Base-by-base conservation (phyloP, 2,113 vertebrate species). In the Copsychus sechellarum region DNA sequence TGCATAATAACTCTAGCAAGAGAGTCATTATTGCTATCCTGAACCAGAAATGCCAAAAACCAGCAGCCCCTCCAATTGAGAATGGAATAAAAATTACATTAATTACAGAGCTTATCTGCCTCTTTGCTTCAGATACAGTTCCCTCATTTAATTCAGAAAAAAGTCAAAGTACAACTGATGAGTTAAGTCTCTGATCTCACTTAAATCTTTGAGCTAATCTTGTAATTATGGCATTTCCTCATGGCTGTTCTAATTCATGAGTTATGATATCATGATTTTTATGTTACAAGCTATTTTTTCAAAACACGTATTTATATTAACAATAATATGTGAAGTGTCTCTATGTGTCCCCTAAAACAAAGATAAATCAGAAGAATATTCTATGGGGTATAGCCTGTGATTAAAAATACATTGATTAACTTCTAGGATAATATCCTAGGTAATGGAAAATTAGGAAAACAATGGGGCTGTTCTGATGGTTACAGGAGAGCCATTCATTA, bases 341-440 rank as follows among this genome's bases (percentile, higher is more conserved):
- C 50, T 21, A 31, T 13, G 33, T 33, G 67, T 54, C 47, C 84
- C 38, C 45, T 10, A 36, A 90, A 69, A 86, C 74, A 97, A 90
- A 80, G 73, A 38, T 56, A 88, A 94, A 92, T 89, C 80, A 93
- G 66, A 93, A 96, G 92, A 92, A 74, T 92, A 94, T 24, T 22
- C 60, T 88, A 50, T 14, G n/a, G 50, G 47, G 31, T 79, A 43
- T 91, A 92, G 74, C 66, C 95, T 65, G 73, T 14, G 3, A 84
- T 62, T 71, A 61, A 71, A 90, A 76, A 66, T 15, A 23, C 2
- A 76, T 71, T 61, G 20, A 65, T 36, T 45, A 19, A 5, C 6
- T 66, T 45, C 40, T 40, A 65, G 45, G 56, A 45, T 15, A 60
- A 56, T 20, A 16, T 25, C 83, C 87, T 50, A 86, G 67, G 71